Conservation (phyloP, 64 coral and sea anemone genomes). For the Montipora sp. region DNA sequence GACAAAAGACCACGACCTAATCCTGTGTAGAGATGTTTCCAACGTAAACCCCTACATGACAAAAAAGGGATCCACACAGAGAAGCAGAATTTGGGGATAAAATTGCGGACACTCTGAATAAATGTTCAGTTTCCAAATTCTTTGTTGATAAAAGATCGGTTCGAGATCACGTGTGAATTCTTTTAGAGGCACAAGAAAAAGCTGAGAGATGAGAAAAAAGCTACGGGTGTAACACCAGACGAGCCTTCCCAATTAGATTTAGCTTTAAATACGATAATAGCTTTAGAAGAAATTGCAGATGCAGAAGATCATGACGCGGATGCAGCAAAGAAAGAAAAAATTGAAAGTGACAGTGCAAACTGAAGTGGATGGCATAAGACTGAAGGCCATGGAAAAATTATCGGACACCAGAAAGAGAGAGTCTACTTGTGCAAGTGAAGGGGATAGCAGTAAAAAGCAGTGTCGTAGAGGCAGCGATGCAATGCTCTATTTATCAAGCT, state of each 20-base stretch:
- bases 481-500: too few species aligned
- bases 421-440: too few species aligned
- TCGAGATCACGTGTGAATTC: slow-evolving; percentile 31
- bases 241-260: slow-evolving; percentile 21
- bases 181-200: not conserved
- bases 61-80: too few species aligned
- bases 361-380: not conserved
- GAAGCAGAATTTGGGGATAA: not conserved
- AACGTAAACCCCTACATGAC: too few species aligned
- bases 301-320: not conserved
- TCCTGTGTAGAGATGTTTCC: too few species aligned
- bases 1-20: too few species aligned
- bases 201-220: too few species aligned
- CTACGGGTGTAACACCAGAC: not conserved
- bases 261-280: not conserved
- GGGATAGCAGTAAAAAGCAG: too few species aligned
- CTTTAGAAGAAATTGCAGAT: too few species aligned
- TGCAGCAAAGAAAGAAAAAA: slow-evolving; percentile 10
- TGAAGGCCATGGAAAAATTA: slow-evolving; percentile 36
- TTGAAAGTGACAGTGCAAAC: slow-evolving; percentile 15
- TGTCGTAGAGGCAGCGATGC: too few species aligned
- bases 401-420: slow-evolving; percentile 28
- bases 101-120: slow-evolving; percentile 39
- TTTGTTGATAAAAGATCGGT: not conserved
- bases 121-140: slow-evolving; percentile 6